A percentile compares a stretch with the other conserved stretches of the same genome.
These are phyloP conservation scores for Sphinx pinastri DNA, from an alignment of 2,888 invertebrate genomes.

Conservation along the genomic window DNA sequence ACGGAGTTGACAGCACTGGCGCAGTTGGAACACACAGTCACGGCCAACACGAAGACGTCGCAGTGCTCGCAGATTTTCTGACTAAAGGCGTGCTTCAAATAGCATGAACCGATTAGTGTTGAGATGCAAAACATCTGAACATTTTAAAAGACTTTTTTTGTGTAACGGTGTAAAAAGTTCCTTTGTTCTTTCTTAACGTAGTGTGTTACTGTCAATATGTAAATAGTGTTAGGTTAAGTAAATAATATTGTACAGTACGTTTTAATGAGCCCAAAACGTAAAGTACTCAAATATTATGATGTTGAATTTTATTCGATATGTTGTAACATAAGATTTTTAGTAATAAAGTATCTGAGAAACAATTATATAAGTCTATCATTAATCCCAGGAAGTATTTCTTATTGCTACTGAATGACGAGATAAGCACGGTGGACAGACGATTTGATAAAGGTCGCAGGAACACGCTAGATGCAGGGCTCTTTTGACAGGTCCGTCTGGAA, in stretches of 20 bases:
- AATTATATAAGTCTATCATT: background rate
- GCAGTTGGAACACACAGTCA: constrained; percentile 75
- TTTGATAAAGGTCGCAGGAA: no score
- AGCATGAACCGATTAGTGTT: constrained; percentile 66
- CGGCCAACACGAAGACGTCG: constrained; percentile 74
- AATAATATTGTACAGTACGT: constrained; percentile 66
- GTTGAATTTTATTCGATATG: constrained; percentile 43
- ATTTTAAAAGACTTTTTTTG: constrained; percentile 49
- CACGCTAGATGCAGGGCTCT: no score
- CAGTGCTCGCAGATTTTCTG: constrained; percentile 84
- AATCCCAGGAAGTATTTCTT: background rate
- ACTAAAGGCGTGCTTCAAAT: constrained; percentile 80
- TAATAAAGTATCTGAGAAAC: constrained; percentile 46
- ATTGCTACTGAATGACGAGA: no score
- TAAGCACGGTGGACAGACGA: no score
- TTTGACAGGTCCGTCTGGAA: no score
- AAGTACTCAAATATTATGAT: constrained; percentile 56
- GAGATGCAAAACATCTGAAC: constrained; percentile 74
- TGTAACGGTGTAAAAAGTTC: constrained; percentile 67
- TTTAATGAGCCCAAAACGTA: constrained; percentile 81
- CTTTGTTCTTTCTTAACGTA: constrained; percentile 47
- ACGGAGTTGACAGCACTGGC: constrained; percentile 76
- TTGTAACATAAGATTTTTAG: constrained; percentile 50
- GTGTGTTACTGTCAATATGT: constrained; percentile 40
- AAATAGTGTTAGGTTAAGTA: constrained; percentile 43